Base-by-base conservation (phyloP, 2,888 invertebrate genomes). In the Hecatera dysodea region DNA sequence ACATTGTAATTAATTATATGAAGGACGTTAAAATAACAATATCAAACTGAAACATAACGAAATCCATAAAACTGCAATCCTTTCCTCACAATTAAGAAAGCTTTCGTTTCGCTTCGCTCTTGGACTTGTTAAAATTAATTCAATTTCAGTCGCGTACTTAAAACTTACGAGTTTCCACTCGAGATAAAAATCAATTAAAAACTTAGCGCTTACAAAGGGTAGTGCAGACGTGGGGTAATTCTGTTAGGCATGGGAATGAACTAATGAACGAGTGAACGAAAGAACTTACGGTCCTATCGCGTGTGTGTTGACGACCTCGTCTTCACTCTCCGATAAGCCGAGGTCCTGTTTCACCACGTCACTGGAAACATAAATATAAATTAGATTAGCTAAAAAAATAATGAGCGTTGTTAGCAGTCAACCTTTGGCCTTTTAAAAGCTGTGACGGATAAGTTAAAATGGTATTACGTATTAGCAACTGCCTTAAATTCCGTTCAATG, bases 281-380 rank as follows among this genome's bases (percentile, higher is more conserved):
- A 29, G 53, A 73, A 94, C 95, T 95, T 81, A 96, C 95, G 95
- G 95, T 85, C 93, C 94, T 80, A 95, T 88, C 69, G 92, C 90
- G 66, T 94, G 93, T 73, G 93, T 88, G 65, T 94, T 93, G 2
- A 93, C 91, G 50, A 93, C 93, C 79, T 98, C 98, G 88, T 98
- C 98, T 85, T 98, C 98, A 88, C 98, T 98, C 91, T 98, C 98
- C 24, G 98, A 98, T 72, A 98, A 92, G 74, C 97, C 97, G 84
- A 98, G 96, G 93, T 98, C 98, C 90, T 97, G 97, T 75, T 91
- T 92, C 77, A 94, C 94, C 80, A 93, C 92, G 72, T 94, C 94
- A 77, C 95, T 95, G 91, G 22, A 92, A 92, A 74, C 29, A 74
- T 9, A 77, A 55, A 63, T 2, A 64, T 11, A 66, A 9, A 63